A percentile compares a stretch with the other conserved stretches of the same genome.
Conservation (phyloP, 2,113 vertebrate genomes). For the Pseudopipra pipra region DNA sequence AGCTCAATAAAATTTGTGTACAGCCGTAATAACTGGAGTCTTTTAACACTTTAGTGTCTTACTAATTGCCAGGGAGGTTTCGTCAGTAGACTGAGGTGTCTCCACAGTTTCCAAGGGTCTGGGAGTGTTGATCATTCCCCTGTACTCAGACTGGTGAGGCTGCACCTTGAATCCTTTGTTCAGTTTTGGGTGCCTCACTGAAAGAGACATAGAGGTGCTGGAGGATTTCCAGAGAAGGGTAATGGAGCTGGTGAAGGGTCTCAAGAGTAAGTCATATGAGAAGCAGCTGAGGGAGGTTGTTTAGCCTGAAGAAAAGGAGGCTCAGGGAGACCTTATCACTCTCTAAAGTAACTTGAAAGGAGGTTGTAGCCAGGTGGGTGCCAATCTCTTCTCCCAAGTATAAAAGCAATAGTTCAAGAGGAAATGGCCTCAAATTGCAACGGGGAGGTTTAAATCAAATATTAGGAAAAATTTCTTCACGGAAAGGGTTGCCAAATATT, state of each 20-base stretch:
- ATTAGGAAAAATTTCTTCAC: background rate
- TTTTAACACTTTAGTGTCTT: background rate
- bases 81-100: background rate
- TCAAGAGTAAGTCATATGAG: background rate
- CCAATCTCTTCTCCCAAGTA: background rate
- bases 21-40: background rate
- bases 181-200: background rate
- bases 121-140: background rate
- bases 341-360: background rate
- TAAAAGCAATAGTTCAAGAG: background rate
- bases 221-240: background rate
- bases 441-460: background rate
- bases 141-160: background rate
- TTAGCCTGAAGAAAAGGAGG: background rate
- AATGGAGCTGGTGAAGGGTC: background rate
- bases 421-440: background rate
- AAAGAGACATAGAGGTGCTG: background rate
- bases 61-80: background rate
- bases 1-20: conserved; percentile 12
- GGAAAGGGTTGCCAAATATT: background rate
- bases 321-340: background rate
- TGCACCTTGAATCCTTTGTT: background rate
- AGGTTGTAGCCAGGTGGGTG: rapidly evolving
- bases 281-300: background rate
- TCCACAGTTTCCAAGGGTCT: background rate